Conservation (phyloP, 2,113 vertebrate genomes). For the Sander vitreus region DNA sequence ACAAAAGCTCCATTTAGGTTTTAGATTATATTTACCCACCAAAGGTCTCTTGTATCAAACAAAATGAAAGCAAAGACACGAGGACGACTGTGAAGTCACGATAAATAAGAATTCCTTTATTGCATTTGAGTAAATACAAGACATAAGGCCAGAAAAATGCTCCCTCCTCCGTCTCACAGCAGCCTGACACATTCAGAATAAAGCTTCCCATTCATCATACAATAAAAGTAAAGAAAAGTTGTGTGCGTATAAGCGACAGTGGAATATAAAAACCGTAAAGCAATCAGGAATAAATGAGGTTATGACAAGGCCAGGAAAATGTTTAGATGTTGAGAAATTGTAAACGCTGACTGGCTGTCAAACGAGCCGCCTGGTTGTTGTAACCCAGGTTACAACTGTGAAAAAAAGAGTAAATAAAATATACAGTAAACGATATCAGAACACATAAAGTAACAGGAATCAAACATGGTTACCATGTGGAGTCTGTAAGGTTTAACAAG, state of each 20-base stretch:
- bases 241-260: conserved; percentile 20
- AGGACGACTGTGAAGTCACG: background rate
- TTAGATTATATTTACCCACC: background rate
- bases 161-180: background rate
- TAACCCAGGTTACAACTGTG: background rate
- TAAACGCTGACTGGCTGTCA: background rate
- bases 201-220: background rate
- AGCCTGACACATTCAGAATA: conserved; percentile 16
- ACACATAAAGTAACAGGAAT: conserved; percentile 2
- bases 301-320: background rate
- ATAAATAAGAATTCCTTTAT: conserved; percentile 61
- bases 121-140: conserved; percentile 44
- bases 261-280: conserved; percentile 11
- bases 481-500: background rate
- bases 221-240: background rate
- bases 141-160: conserved; percentile 1
- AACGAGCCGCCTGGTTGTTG: background rate
- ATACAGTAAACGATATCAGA: background rate
- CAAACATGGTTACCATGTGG: background rate
- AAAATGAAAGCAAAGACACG: background rate
- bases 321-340: background rate
- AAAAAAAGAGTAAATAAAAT: background rate
- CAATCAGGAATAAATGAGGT: background rate
- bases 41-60: background rate
- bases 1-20: background rate